Evolutionary conservation across 2,888 invertebrate species (phyloP).

Genomic region (Argynnis bischoffii): DNA sequence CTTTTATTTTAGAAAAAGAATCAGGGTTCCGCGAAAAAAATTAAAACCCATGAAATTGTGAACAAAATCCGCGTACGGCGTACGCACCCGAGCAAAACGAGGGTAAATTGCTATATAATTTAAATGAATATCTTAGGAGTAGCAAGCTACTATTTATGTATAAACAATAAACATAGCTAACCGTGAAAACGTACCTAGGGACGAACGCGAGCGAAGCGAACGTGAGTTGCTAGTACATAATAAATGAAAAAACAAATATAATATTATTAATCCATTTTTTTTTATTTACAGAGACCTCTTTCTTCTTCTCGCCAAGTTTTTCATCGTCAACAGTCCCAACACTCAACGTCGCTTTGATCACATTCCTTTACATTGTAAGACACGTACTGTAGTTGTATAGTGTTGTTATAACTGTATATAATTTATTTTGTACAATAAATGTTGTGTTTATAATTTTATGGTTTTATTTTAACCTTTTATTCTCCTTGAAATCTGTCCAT

Average conservation of each 20-base stretch:
- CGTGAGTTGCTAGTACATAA: too few species aligned
- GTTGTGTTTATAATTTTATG: slow-evolving; percentile 23
- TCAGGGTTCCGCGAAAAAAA: too few species aligned
- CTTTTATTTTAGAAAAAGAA: too few species aligned
- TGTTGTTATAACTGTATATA: slow-evolving; percentile 25
- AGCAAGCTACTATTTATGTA: too few species aligned
- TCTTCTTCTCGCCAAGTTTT: slow-evolving; percentile 50
- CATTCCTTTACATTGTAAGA: slow-evolving; percentile 36
- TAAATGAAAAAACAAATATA: not conserved
- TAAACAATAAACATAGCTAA: too few species aligned
- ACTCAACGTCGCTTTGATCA: slow-evolving; percentile 24
- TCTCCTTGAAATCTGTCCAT: not conserved
- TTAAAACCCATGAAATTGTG: too few species aligned
- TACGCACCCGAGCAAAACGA: too few species aligned
- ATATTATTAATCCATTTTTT: not conserved
- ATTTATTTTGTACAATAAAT: slow-evolving; percentile 38
- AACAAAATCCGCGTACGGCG: too few species aligned
- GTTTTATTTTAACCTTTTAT: slow-evolving; percentile 11
- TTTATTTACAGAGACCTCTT: slow-evolving; percentile 43
- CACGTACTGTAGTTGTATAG: slow-evolving; percentile 28
- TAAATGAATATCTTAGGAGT: too few species aligned
- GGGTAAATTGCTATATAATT: too few species aligned
- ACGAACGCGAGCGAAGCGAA: too few species aligned
- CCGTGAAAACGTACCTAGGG: too few species aligned
- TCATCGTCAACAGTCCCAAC: slow-evolving; percentile 38